Evolutionary conservation across 2,797 vertebrate genomes (phyloP).

Genomic region (Peromyscus melanophrys): DNA sequence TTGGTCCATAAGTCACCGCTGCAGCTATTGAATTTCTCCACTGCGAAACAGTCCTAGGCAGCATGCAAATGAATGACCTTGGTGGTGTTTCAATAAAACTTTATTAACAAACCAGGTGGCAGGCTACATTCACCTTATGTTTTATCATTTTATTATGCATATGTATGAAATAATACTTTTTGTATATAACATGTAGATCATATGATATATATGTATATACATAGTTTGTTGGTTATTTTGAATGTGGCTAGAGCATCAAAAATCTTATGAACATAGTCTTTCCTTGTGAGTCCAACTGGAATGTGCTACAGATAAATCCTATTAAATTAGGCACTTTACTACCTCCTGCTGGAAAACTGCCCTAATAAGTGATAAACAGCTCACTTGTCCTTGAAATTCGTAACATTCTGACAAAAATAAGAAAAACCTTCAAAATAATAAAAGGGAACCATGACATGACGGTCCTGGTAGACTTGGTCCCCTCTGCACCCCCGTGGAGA

Average conservation of each 20-base stretch:
- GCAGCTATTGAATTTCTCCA: background rate
- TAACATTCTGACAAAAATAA: background rate
- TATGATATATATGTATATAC: no score
- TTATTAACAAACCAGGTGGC: background rate
- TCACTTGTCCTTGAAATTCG: conserved; percentile 15
- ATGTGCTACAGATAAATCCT: background rate
- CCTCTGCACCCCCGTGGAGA: background rate
- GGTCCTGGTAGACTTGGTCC: background rate
- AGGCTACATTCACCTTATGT: background rate
- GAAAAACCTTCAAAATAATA: background rate
- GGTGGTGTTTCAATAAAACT: conserved; percentile 40
- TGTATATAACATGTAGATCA: background rate
- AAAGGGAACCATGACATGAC: background rate
- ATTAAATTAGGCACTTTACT: conserved; percentile 8
- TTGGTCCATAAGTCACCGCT: background rate
- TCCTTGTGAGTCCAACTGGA: conserved; percentile 13
- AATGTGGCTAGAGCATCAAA: conserved; percentile 12
- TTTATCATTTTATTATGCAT: background rate
- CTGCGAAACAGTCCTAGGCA: background rate
- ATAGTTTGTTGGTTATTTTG: background rate
- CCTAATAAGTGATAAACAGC: background rate
- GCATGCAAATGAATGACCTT: background rate
- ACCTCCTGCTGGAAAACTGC: background rate
- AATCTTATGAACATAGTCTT: conserved; percentile 20
- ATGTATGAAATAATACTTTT: background rate